Conservation (phyloP, 2,113 vertebrate species). For the Callipepla squamata region DNA sequence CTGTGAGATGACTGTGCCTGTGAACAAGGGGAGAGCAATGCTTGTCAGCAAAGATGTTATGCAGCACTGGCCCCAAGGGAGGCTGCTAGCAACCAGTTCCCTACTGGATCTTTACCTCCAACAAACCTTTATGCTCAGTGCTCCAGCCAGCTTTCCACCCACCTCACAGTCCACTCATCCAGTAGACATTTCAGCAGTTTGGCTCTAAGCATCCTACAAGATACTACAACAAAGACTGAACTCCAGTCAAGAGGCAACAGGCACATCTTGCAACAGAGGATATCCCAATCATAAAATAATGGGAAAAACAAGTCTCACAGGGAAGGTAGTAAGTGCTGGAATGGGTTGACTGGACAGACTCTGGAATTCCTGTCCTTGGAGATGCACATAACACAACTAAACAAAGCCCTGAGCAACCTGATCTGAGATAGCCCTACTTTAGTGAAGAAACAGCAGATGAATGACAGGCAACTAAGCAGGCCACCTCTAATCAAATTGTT, state of each 20-base stretch:
- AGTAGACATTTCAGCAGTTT: background rate
- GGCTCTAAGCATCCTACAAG: background rate
- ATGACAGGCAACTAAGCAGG: background rate
- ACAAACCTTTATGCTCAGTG: background rate
- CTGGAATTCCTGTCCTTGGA: background rate
- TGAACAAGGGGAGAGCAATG: background rate
- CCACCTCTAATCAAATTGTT: background rate
- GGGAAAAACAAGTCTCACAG: background rate
- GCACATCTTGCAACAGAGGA: background rate
- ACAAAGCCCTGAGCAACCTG: background rate
- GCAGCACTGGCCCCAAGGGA: background rate
- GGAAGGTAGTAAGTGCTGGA: background rate
- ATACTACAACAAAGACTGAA: background rate
- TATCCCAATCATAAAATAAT: background rate
- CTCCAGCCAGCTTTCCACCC: background rate
- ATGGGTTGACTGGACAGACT: background rate
- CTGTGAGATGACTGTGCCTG: background rate
- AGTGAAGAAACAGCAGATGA: background rate
- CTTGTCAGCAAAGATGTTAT: background rate
- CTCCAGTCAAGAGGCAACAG: background rate
- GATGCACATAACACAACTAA: background rate
- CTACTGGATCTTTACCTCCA: background rate
- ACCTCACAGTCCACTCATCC: background rate
- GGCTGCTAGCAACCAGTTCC: background rate
- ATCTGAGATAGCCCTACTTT: background rate